Conservation (phyloP, 2,888 invertebrate species). For the Brenthis ino region DNA sequence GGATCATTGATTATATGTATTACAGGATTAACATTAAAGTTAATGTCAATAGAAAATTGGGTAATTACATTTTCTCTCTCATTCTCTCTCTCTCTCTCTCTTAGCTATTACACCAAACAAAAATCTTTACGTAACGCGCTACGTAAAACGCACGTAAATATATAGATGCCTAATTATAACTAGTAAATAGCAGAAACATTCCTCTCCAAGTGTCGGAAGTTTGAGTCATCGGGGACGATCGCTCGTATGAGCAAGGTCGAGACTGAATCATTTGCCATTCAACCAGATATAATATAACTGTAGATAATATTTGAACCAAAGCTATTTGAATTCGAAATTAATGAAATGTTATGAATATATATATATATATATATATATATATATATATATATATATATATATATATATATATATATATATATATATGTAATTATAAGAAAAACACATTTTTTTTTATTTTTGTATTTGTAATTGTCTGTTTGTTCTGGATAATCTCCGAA, state of each 20-base stretch:
- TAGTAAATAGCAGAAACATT: slow-evolving; percentile 45
- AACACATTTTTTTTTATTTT: no score
- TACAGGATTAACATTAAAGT: neutral
- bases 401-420: no score
- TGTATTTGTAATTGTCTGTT: no score
- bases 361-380: no score
- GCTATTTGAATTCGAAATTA: no score
- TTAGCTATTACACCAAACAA: slow-evolving; percentile 2
- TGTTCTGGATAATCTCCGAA: no score
- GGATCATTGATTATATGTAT: neutral
- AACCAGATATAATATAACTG: slow-evolving; percentile 7
- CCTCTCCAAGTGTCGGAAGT: slow-evolving; percentile 55
- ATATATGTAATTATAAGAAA: no score
- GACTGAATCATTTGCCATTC: slow-evolving; percentile 26
- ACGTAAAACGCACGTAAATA: slow-evolving; percentile 15
- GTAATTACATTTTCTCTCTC: no score
- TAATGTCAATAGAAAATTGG: neutral
- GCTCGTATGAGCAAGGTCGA: slow-evolving; percentile 46
- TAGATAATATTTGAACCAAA: neutral
- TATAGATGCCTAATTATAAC: slow-evolving; percentile 36
- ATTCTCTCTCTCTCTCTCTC: no score
- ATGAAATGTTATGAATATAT: no score
- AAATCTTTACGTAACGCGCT: slow-evolving; percentile 16
- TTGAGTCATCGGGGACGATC: slow-evolving; percentile 52
- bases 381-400: no score